Percentiles rank a stretch among this genome's conserved stretches.
phyloP scores from a whole-genome alignment of 2,888 invertebrate species.

The Flexamia atlantica region DNA sequence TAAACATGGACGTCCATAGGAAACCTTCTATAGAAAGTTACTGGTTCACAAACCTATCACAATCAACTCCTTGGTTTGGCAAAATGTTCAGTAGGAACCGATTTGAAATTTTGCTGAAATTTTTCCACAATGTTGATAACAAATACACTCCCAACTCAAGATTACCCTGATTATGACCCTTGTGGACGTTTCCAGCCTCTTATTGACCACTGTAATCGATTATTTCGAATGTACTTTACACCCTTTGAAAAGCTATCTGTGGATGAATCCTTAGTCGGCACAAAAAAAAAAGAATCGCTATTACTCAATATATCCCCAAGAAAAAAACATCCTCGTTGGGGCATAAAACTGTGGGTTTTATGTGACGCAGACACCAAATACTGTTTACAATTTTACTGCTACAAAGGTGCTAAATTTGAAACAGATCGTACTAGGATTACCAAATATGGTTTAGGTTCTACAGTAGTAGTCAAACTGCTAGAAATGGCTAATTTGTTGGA shows the following conservation, averaged over 20 bases:
- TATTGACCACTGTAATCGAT: constrained; percentile 44
- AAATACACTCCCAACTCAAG: constrained; percentile 5
- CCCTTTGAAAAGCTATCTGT: constrained; percentile 31
- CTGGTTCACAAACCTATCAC: constrained; percentile 30
- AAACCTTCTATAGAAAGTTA: constrained; percentile 36
- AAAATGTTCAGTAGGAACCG: constrained; percentile 52
- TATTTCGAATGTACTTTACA: neutral
- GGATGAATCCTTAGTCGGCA: too few species aligned
- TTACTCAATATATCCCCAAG: constrained; percentile 52
- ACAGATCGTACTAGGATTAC: constrained; percentile 23
- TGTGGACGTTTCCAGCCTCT: constrained; percentile 51
- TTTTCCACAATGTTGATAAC: constrained; percentile 57
- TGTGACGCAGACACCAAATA: constrained; percentile 54
- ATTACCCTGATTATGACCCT: constrained; percentile 43
- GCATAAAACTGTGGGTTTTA: constrained; percentile 59
- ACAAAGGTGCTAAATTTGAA: constrained; percentile 45
- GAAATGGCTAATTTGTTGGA: constrained; percentile 51
- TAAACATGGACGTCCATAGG: constrained; percentile 52
- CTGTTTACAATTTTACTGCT: constrained; percentile 53
- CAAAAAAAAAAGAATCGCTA: constrained; percentile 40
- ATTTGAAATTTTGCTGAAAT: constrained; percentile 46
- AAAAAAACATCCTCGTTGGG: constrained; percentile 59
- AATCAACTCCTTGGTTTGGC: constrained; percentile 46
- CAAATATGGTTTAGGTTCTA: constrained; percentile 41
- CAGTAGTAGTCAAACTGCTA: constrained; percentile 38